A percentile compares a stretch with the other conserved stretches of the same genome.
phyloP scores from a whole-genome alignment of 2,888 invertebrate species.

The Dasysyrphus tricinctus region DNA sequence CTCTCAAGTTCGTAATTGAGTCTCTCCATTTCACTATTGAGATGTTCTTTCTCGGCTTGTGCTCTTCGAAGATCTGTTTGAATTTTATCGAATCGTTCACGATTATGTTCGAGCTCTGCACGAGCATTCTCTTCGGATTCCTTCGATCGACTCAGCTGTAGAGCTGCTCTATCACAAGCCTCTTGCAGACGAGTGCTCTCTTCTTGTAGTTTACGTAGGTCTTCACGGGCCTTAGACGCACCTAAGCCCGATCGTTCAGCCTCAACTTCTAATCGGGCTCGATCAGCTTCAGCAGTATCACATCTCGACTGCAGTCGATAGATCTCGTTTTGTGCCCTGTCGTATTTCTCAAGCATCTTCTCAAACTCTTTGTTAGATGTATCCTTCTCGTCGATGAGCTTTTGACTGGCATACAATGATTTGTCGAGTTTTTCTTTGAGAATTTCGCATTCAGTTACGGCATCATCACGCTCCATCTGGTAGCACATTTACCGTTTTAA shows the following conservation, averaged over 20 bases:
- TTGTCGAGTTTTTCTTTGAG: slow-evolving; percentile 96
- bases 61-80: slow-evolving; percentile 92
- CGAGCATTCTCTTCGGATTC: slow-evolving; percentile 96
- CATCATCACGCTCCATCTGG: slow-evolving; percentile 93
- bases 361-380: slow-evolving; percentile 95
- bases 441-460: slow-evolving; percentile 92
- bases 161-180: slow-evolving; percentile 93
- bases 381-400: slow-evolving; percentile 94
- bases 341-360: slow-evolving; percentile 95
- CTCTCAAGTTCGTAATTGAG: slow-evolving; percentile 94
- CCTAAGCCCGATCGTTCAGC: slow-evolving; percentile 92
- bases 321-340: slow-evolving; percentile 95
- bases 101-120: slow-evolving; percentile 93
- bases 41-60: slow-evolving; percentile 93
- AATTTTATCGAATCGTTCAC: slow-evolving; percentile 94
- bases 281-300: slow-evolving; percentile 94
- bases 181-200: slow-evolving; percentile 93
- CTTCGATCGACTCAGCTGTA: slow-evolving; percentile 93
- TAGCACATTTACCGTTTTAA: not conserved
- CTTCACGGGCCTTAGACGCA: slow-evolving; percentile 92
- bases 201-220: slow-evolving; percentile 93
- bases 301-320: slow-evolving; percentile 94
- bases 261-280: slow-evolving; percentile 93
- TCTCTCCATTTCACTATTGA: slow-evolving; percentile 92
- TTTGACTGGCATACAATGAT: slow-evolving; percentile 91